A percentile compares a stretch with the other conserved stretches of the same genome.
Evolutionary conservation across 2,113 vertebrate species (phyloP).

Genomic region (Prionailurus viverrinus): DNA sequence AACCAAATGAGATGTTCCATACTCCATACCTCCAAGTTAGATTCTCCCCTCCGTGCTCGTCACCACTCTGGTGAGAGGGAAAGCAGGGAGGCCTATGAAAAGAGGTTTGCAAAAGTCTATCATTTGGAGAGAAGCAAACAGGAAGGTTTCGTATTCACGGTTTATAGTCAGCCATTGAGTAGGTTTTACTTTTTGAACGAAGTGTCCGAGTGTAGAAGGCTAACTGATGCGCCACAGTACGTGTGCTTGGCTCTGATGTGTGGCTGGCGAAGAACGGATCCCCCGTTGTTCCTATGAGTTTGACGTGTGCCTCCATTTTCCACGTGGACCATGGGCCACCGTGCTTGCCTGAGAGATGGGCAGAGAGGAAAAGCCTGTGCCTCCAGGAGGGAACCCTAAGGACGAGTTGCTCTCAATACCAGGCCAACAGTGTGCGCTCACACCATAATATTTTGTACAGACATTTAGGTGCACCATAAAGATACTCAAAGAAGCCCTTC

Average conservation of each 20-base stretch:
- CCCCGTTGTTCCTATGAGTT: background rate
- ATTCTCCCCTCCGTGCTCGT: background rate
- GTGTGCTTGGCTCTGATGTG: background rate
- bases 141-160: background rate
- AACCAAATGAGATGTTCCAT: background rate
- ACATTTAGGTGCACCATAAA: background rate
- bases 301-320: fast-evolving
- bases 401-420: background rate
- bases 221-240: background rate
- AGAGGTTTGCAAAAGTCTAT: background rate
- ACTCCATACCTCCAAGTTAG: no score
- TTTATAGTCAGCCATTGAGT: background rate
- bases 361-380: background rate
- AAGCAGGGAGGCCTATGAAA: background rate
- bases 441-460: background rate
- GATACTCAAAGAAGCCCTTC: background rate
- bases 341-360: slow-evolving; percentile 15
- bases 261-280: background rate
- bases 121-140: background rate
- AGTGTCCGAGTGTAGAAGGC: background rate
- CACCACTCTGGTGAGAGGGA: background rate
- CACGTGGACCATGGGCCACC: background rate
- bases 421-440: background rate
- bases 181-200: background rate
- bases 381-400: background rate